Evolutionary conservation across 2,113 vertebrate genomes (phyloP).

Genomic region (Noturus placidus): DNA sequence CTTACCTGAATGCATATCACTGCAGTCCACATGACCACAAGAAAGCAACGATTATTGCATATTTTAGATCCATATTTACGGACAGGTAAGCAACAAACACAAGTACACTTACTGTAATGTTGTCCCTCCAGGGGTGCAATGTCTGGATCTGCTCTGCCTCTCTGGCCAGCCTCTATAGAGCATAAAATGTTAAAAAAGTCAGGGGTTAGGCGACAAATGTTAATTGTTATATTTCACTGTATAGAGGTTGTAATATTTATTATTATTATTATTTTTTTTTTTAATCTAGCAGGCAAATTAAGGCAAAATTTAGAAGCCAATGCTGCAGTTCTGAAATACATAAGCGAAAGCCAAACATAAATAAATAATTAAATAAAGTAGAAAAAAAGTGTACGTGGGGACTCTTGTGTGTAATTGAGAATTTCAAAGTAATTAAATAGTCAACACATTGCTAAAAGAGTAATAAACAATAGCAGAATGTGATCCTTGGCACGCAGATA

Average conservation of each 20-base stretch:
- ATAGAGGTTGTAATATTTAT: neutral
- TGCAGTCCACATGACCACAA: neutral
- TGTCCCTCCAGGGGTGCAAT: conserved; percentile 90
- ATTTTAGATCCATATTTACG: too few relatives aligned
- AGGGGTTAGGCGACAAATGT: conserved; percentile 41
- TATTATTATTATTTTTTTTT: neutral
- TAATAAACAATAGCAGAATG: conserved; percentile 21
- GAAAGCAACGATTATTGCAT: too few relatives aligned
- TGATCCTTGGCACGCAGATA: neutral
- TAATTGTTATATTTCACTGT: neutral
- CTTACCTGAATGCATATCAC: neutral
- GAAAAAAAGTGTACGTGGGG: neutral
- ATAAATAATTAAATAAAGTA: neutral
- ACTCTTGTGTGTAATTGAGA: neutral
- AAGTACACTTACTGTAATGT: conserved; percentile 84
- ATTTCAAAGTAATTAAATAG: conserved; percentile 25
- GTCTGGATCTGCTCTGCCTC: conserved; percentile 93
- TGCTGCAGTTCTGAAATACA: neutral
- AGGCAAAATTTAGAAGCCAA: neutral
- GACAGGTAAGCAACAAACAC: neutral
- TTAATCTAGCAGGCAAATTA: neutral
- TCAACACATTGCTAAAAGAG: conserved; percentile 1
- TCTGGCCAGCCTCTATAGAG: conserved; percentile 82
- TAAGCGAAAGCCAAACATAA: neutral
- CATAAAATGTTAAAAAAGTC: conserved; percentile 57